These are phyloP conservation scores for Nomada ferruginata DNA, from an alignment of 2,888 invertebrate species.

Conservation along the genomic window DNA sequence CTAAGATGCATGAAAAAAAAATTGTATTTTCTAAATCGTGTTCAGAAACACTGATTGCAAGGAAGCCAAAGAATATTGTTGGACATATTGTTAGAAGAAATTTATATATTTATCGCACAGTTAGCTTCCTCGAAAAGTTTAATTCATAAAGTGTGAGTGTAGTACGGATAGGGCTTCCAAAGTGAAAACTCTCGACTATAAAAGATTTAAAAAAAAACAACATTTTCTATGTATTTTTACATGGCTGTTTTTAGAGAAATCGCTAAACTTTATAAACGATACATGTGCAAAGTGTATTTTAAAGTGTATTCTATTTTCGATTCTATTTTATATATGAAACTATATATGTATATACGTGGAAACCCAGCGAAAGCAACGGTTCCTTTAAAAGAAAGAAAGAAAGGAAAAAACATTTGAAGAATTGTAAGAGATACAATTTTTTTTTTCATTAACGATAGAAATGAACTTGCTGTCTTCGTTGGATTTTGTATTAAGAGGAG, in stretches of 20 bases:
- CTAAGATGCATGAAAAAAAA: background rate
- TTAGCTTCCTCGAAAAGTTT: conserved; percentile 39
- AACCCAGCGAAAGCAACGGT: conserved; percentile 5
- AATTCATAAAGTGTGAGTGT: conserved; percentile 22
- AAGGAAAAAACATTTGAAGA: conserved; percentile 5
- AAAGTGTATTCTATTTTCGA: conserved; percentile 55
- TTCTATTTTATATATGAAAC: conserved; percentile 52
- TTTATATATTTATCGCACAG: conserved; percentile 50
- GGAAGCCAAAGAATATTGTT: conserved; percentile 44
- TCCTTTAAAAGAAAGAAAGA: background rate
- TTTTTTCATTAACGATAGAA: conserved; percentile 11
- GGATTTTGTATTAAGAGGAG: conserved; percentile 7
- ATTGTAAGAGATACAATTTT: background rate
- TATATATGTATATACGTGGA: conserved; percentile 21
- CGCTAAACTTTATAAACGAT: conserved; percentile 38
- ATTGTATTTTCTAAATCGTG: background rate
- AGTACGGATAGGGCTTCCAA: conserved; percentile 68
- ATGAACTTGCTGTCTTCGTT: background rate
- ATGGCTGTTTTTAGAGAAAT: conserved; percentile 50
- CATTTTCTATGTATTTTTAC: conserved; percentile 70
- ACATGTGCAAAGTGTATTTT: conserved; percentile 49
- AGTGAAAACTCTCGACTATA: conserved; percentile 36
- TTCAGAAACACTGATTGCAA: background rate
- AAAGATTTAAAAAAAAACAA: conserved; percentile 15
- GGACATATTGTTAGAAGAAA: conserved; percentile 13